phyloP scores from a whole-genome alignment of 2,797 vertebrate genomes.

The Tarsius wallacei region DNA sequence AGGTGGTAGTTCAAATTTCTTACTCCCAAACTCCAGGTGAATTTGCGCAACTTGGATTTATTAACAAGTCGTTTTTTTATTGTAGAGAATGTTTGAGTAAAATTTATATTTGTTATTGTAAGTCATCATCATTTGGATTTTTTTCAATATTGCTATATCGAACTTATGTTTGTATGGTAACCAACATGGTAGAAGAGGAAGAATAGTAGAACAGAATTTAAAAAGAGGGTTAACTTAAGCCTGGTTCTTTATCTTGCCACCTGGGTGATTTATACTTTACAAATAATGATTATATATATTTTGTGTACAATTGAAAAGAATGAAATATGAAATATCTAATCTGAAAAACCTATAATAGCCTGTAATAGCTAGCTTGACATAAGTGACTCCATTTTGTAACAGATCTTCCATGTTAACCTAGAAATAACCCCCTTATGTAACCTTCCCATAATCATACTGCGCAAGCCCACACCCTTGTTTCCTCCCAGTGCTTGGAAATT shows the following conservation, averaged over 20 bases:
- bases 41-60: background rate
- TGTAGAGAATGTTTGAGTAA: slow-evolving; percentile 2
- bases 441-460: no score
- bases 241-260: background rate
- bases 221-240: background rate
- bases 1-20: background rate
- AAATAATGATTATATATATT: no score
- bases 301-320: no score
- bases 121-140: background rate
- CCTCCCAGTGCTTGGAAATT: no score
- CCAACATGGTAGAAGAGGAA: background rate
- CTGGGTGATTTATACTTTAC: no score
- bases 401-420: no score
- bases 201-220: background rate
- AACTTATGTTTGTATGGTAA: background rate
- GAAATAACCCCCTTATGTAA: no score
- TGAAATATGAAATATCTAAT: no score
- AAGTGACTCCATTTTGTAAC: no score
- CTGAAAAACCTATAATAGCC: no score
- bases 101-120: background rate
- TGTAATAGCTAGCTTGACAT: no score
- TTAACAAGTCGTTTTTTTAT: background rate
- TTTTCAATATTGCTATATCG: background rate
- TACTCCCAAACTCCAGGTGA: background rate
- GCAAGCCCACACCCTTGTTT: no score